Base-by-base conservation (phyloP, 2,113 vertebrate species). In the Phycodurus eques region DNA sequence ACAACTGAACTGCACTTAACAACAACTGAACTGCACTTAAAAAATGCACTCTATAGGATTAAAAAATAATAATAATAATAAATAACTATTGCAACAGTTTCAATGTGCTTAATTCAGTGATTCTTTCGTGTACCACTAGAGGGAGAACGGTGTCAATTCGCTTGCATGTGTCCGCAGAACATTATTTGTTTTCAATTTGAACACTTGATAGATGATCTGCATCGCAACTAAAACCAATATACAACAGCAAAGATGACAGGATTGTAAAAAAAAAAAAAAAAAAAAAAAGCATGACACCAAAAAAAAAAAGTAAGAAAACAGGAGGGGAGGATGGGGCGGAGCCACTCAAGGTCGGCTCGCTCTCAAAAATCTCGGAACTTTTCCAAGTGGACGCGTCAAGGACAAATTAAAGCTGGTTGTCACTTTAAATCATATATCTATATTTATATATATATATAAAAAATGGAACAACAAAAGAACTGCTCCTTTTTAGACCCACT, bases 301-400 rank as follows among this genome's bases (percentile, higher is more conserved):
- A 61, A 33, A 62, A 35, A 35, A 2, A 64, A 42, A 46, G 53
- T 54, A 54, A 20, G n/a, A 44, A 65, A 65, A 44, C 4, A 14
- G 20, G 42, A 44, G 42, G 63, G 17, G 19, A 19, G 20, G 61
- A n/a, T 19, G 61, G 14, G 27, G 60, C 39, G 19, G 62, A 44
- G n/a, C n/a, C 43, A 15, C 51, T 79, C 56, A 81, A 70, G 62
- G 61, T 67, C 59, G 35, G 43, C 66, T 43, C 19, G 43, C 68
- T 57, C 5, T n/a, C 15, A 27, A 43, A 68, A 54, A n/a, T 68
- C 49, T 53, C 49, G 9, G 19, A 53, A 68, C 33, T 6, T 39
- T 20, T 53, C 15, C 8, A 13, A 68, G 17, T 42, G 67, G 49
- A 49, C 67, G 10, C 15, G 49, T 54, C 67, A 68, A 68, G 31